These are phyloP conservation scores for Microhierax caerulescens DNA, from an alignment of 2,797 vertebrate species.

Conservation along the genomic window DNA sequence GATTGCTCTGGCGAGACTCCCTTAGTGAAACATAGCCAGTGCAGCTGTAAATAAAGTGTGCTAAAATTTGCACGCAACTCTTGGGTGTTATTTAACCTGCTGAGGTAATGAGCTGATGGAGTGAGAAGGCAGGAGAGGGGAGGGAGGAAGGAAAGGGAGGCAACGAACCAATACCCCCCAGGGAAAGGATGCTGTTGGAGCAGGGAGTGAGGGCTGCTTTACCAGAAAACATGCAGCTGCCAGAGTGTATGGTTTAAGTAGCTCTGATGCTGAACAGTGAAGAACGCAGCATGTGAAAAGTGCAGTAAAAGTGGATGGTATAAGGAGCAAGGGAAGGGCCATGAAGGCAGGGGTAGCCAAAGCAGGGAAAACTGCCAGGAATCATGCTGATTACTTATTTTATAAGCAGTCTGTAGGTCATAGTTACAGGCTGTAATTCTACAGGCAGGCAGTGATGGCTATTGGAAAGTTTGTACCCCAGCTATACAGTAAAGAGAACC, in stretches of 20 bases:
- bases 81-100: background rate
- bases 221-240: background rate
- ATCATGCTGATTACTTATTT: background rate
- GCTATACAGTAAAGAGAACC: background rate
- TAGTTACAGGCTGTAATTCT: background rate
- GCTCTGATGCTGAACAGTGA: background rate
- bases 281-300: background rate
- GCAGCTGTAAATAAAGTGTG: background rate
- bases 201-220: background rate
- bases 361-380: background rate
- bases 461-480: background rate
- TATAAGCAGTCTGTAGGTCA: background rate
- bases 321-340: background rate
- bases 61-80: background rate
- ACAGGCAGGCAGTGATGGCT: background rate
- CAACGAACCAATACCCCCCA: accelerated
- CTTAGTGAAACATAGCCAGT: accelerated
- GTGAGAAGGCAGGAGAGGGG: background rate
- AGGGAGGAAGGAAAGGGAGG: background rate
- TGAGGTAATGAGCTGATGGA: background rate
- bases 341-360: background rate
- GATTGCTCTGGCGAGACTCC: background rate
- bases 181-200: background rate
- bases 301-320: accelerated
- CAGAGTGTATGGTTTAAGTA: background rate